These are phyloP conservation scores for Promerops cafer DNA, from an alignment of 2,113 vertebrate genomes.

Conservation along the genomic window DNA sequence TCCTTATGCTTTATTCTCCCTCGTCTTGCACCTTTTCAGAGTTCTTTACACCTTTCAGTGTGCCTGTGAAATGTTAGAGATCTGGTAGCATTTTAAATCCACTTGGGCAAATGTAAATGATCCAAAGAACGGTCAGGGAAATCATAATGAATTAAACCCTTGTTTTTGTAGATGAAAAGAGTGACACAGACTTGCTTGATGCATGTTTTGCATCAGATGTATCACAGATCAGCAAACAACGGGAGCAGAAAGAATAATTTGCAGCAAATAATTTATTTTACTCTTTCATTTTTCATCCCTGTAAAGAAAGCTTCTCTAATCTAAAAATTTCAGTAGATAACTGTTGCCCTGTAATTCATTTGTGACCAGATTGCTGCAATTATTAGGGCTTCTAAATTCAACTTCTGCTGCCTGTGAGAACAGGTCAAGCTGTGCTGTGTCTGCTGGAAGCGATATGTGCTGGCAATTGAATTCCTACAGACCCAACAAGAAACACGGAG, in stretches of 20 bases:
- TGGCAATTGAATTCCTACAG: background rate
- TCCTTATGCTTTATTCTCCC: slow-evolving; percentile 27
- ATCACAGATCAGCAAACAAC: background rate
- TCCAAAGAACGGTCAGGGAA: background rate
- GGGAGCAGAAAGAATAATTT: background rate
- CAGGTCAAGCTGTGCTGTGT: background rate
- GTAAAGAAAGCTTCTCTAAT: background rate
- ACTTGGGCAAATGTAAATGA: slow-evolving; percentile 28
- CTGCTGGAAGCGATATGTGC: background rate
- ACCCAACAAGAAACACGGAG: background rate
- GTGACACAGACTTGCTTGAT: background rate
- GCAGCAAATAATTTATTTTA: background rate
- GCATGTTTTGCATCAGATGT: background rate
- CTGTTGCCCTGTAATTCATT: background rate
- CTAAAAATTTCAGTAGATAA: slow-evolving; percentile 2
- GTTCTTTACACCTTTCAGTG: slow-evolving; percentile 45
- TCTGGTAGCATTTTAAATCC: slow-evolving; percentile 38
- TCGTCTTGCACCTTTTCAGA: slow-evolving; percentile 55
- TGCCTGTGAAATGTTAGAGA: slow-evolving; percentile 43
- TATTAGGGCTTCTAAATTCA: background rate
- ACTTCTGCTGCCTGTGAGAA: background rate
- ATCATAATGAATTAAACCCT: background rate
- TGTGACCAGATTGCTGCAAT: background rate
- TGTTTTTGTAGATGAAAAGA: background rate
- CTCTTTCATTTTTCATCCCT: background rate